These are phyloP conservation scores for Pluvianellus socialis DNA, from an alignment of 2,113 vertebrate species.

Conservation along the genomic window DNA sequence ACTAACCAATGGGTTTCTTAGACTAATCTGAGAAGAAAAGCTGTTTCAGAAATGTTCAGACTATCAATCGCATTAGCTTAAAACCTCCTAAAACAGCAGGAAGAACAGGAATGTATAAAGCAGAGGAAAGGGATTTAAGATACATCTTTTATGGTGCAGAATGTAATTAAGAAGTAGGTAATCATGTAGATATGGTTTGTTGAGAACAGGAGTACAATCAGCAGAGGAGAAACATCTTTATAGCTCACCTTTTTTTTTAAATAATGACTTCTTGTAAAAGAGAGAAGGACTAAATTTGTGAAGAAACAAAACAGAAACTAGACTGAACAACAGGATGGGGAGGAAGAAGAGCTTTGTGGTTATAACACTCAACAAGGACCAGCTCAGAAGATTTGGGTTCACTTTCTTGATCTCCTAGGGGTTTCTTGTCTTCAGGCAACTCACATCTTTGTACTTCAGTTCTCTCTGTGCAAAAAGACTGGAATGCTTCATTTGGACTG, in stretches of 20 bases:
- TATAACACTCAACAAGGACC: slow-evolving; percentile 11
- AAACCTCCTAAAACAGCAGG: neutral
- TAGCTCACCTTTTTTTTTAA: neutral
- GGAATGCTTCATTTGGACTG: neutral
- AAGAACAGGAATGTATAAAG: neutral
- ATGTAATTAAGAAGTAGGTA: neutral
- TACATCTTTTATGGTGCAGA: neutral
- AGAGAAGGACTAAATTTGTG: slow-evolving; percentile 50
- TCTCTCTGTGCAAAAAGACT: neutral
- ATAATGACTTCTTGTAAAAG: slow-evolving; percentile 56
- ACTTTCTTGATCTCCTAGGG: neutral
- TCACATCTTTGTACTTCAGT: neutral
- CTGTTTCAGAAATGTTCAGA: neutral
- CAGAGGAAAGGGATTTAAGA: neutral
- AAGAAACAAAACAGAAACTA: slow-evolving; percentile 56
- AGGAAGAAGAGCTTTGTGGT: slow-evolving; percentile 43
- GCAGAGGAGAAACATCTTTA: slow-evolving; percentile 30
- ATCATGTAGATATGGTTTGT: neutral
- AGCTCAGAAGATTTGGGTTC: neutral
- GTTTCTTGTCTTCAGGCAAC: neutral
- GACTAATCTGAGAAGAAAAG: neutral
- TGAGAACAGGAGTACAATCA: neutral
- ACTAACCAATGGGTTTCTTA: neutral
- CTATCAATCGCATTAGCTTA: neutral
- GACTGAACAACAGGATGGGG: neutral